Conservation (phyloP, 2,888 invertebrate genomes). For the Paralinhomoeus sp. region DNA sequence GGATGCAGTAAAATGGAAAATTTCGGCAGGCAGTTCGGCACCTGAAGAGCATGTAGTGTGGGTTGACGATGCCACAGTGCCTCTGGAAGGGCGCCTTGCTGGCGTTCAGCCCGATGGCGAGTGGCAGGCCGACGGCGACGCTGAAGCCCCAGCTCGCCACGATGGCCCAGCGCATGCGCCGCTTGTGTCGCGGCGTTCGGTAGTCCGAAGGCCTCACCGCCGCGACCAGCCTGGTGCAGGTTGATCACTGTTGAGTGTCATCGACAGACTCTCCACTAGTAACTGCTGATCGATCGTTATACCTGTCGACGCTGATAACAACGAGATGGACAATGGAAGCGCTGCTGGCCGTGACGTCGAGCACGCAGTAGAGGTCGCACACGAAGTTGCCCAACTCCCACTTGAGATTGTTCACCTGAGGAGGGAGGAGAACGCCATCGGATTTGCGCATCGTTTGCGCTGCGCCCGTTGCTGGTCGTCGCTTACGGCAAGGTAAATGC, state of each 20-base stretch:
- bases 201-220: conserved; percentile 14
- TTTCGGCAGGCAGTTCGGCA: conserved; percentile 13
- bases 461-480: too few species aligned
- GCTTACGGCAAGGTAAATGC: conserved; percentile 8
- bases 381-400: conserved; percentile 11
- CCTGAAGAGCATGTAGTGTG: too few species aligned
- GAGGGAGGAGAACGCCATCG: too few species aligned
- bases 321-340: conserved; percentile 17
- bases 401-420: conserved; percentile 11
- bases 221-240: conserved; percentile 5
- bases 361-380: conserved; percentile 14
- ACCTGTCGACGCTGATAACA: conserved; percentile 16
- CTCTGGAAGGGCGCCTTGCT: too few species aligned
- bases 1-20: not conserved
- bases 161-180: conserved; percentile 20
- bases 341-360: conserved; percentile 14
- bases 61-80: too few species aligned
- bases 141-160: conserved; percentile 21
- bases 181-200: conserved; percentile 20
- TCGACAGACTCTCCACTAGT: too few species aligned
- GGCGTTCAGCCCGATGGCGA: conserved; percentile 5
- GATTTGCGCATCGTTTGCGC: too few species aligned
- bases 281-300: too few species aligned
- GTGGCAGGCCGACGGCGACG: conserved; percentile 16
- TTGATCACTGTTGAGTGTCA: not conserved